Conservation (phyloP, 2,888 invertebrate genomes). For the Choreutis nemorana region DNA sequence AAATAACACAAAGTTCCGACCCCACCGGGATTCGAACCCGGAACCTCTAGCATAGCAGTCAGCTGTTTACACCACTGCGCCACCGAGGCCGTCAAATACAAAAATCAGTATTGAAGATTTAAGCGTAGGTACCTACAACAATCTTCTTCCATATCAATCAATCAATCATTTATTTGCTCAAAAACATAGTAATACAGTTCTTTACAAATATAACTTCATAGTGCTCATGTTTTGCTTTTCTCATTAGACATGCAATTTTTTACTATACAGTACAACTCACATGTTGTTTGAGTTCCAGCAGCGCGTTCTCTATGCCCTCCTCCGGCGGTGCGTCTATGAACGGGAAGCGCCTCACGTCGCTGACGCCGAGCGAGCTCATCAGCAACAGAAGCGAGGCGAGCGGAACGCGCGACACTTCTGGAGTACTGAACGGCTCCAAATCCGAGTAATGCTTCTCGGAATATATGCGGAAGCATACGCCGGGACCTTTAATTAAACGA, state of each 20-base stretch:
- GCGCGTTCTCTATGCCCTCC: constrained; percentile 85
- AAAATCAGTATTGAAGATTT: no score
- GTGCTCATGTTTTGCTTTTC: no score
- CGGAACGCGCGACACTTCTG: constrained; percentile 94
- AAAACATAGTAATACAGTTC: constrained; percentile 1
- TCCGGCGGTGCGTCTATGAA: constrained; percentile 92
- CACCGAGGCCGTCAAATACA: no score
- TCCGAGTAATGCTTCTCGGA: constrained; percentile 81
- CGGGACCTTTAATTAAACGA: no score
- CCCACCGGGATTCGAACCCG: no score
- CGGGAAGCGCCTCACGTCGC: constrained; percentile 90
- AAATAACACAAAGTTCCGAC: no score
- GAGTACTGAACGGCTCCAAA: constrained; percentile 86
- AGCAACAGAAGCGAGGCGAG: constrained; percentile 89
- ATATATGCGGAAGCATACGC: constrained; percentile 91
- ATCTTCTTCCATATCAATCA: no score
- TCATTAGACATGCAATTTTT: no score
- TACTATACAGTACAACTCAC: constrained; percentile 59
- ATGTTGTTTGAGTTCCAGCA: constrained; percentile 87
- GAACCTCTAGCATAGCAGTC: no score
- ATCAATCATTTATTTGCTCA: no score
- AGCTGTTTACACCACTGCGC: no score
- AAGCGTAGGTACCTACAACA: background rate
- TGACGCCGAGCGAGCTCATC: constrained; percentile 94
- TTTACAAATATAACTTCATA: no score